Conservation (phyloP, 2,797 vertebrate genomes). For the Mormyrops attenuatus region DNA sequence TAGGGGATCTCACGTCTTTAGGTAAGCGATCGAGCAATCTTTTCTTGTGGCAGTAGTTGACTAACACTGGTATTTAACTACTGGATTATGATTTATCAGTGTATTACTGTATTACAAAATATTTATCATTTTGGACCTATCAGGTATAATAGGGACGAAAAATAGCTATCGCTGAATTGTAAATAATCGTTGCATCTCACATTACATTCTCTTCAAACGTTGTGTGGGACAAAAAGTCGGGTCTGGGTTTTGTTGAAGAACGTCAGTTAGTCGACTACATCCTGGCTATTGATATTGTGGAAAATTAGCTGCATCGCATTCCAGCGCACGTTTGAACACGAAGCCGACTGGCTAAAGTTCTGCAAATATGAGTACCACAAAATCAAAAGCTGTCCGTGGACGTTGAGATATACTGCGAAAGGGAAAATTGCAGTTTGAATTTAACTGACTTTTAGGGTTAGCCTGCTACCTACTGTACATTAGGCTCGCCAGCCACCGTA, state of each 20-base stretch:
- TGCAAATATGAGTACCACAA: not conserved
- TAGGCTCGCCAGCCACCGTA: not conserved
- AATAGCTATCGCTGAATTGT: not conserved
- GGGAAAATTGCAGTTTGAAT: not conserved
- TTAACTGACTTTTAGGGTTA: not conserved
- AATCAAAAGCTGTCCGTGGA: not conserved
- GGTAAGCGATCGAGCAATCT: slow-evolving; percentile 41
- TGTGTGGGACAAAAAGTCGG: slow-evolving; percentile 11
- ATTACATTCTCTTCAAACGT: slow-evolving; percentile 15
- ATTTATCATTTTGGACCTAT: not conserved
- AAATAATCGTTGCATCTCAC: slow-evolving; percentile 10
- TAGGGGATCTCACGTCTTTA: slow-evolving; percentile 40
- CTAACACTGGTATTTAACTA: slow-evolving; percentile 10
- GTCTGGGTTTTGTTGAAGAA: not conserved
- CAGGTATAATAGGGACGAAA: not conserved
- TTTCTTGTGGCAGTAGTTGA: slow-evolving; percentile 17
- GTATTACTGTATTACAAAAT: not conserved
- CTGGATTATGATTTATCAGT: not conserved
- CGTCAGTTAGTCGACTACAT: not conserved
- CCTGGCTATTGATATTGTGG: not conserved
- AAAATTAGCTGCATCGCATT: slow-evolving; percentile 17
- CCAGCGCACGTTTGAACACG: slow-evolving; percentile 2
- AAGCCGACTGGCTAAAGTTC: slow-evolving; percentile 17
- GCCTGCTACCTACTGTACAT: not conserved
- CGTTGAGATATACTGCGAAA: not conserved